A percentile compares a stretch with the other conserved stretches of the same genome.
phyloP scores from a whole-genome alignment of 35 echinoderm and acorn worm genomes.

The Diadema setosum region DNA sequence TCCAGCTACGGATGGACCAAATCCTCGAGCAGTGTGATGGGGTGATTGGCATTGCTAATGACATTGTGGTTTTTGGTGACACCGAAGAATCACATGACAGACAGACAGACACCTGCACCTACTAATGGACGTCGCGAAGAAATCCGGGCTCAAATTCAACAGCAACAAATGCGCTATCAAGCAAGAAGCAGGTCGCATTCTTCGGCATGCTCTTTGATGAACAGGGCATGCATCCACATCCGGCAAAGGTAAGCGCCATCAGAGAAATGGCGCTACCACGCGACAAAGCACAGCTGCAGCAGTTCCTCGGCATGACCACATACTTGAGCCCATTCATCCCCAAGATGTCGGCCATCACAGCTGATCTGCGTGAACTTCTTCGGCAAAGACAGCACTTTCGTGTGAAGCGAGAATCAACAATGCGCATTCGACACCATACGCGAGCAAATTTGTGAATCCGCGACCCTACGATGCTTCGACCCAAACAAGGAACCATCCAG shows the following conservation, averaged over 20 bases:
- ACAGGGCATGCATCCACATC: background rate
- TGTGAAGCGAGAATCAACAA: background rate
- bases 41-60: no score
- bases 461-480: constrained; percentile 50
- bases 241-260: constrained; percentile 26
- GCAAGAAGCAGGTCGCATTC: background rate
- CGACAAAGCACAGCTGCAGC: no score
- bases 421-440: background rate
- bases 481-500: constrained; percentile 28
- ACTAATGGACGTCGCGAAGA: constrained; percentile 13
- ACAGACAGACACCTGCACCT: background rate
- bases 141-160: constrained; percentile 29
- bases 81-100: constrained; percentile 11
- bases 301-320: no score
- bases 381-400: background rate
- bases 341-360: no score
- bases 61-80: background rate
- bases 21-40: constrained; percentile 31
- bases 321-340: no score
- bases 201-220: background rate
- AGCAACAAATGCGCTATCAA: constrained; percentile 31
- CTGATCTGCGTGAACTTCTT: background rate
- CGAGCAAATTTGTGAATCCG: no score
- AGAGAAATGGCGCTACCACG: background rate
- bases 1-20: constrained; percentile 36